Conservation (phyloP, 2,888 invertebrate species). For the Drosophila formosana region DNA sequence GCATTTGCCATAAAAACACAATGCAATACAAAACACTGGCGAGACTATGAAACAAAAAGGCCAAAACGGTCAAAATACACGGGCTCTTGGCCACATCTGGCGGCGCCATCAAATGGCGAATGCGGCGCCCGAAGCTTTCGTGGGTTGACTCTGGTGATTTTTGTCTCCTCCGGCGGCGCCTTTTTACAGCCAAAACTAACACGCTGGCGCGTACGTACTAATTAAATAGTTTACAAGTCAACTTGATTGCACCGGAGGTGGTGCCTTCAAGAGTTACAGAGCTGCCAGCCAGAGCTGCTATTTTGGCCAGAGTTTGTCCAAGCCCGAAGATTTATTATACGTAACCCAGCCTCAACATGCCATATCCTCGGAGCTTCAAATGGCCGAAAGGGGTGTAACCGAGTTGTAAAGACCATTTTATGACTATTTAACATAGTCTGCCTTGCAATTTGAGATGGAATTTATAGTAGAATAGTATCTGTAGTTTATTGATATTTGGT, state of each 20-base stretch:
- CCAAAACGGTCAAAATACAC: conserved; percentile 27
- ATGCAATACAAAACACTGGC: conserved; percentile 30
- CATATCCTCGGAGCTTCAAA: conserved; percentile 1
- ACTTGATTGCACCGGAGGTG: conserved; percentile 58
- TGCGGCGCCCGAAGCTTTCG: conserved; percentile 67
- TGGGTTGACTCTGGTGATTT: conserved; percentile 56
- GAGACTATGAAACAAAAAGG: conserved; percentile 7
- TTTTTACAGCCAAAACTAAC: conserved; percentile 77
- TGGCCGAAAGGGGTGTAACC: neutral
- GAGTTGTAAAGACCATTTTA: neutral
- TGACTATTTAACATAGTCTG: neutral
- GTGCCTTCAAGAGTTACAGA: conserved; percentile 19
- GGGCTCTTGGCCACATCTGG: conserved; percentile 49
- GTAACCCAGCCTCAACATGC: neutral
- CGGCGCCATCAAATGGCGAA: conserved; percentile 73
- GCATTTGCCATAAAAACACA: conserved; percentile 55
- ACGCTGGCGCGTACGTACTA: conserved; percentile 71
- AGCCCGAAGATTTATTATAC: conserved; percentile 51
- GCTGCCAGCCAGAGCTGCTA: conserved; percentile 8
- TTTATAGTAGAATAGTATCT: neutral
- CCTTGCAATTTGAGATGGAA: neutral
- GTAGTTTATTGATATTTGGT: neutral
- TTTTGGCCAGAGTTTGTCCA: conserved; percentile 17
- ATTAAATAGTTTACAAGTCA: conserved; percentile 80
- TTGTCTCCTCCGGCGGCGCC: conserved; percentile 64